These are phyloP conservation scores for Sarotherodon lohbergeri DNA, from an alignment of 2,113 vertebrate genomes.

Conservation along the genomic window DNA sequence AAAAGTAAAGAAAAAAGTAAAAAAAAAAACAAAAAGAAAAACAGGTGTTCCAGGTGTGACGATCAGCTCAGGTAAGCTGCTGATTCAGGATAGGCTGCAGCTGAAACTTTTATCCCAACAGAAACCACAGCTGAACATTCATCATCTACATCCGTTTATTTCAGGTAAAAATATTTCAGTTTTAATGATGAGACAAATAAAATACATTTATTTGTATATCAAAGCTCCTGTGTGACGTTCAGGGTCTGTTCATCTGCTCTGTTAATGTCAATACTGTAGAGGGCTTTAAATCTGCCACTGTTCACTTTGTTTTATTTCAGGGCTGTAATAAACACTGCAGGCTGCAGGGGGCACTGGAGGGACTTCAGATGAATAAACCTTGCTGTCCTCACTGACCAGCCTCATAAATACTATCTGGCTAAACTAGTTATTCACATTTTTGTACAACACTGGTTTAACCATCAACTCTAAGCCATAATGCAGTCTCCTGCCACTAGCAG, in stretches of 20 bases:
- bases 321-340: background rate
- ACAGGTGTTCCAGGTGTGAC: background rate
- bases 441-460: background rate
- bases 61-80: background rate
- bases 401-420: background rate
- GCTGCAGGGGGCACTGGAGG: background rate
- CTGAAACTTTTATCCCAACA: background rate
- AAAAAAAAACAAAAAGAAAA: background rate
- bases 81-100: background rate
- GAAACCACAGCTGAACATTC: background rate
- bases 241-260: background rate
- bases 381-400: background rate
- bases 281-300: background rate
- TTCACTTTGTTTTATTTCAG: background rate
- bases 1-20: background rate
- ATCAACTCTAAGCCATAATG: background rate
- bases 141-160: background rate
- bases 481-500: background rate
- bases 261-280: background rate
- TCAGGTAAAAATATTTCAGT: background rate
- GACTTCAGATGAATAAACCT: background rate
- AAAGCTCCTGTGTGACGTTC: background rate
- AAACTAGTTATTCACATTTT: background rate
- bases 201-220: background rate
- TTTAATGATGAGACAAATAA: background rate